Conservation (phyloP, 2,888 invertebrate species). For the Crematogaster levior region DNA sequence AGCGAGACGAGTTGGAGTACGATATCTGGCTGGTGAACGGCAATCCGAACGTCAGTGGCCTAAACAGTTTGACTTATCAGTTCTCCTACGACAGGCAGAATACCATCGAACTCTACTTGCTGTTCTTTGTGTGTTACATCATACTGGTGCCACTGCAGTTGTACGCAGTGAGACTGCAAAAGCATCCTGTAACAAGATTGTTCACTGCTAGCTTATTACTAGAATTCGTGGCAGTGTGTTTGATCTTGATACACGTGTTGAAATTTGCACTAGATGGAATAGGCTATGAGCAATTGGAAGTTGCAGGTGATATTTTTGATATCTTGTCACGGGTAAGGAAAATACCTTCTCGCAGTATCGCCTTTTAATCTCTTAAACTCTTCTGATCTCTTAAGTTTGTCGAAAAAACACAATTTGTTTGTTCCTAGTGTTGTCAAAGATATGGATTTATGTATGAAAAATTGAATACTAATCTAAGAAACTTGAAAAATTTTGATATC, state of each 20-base stretch:
- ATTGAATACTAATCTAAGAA: too few relatives aligned
- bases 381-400: background rate
- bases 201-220: constrained; percentile 95
- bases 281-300: constrained; percentile 93
- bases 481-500: too few relatives aligned
- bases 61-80: constrained; percentile 96
- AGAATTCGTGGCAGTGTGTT: constrained; percentile 94
- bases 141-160: constrained; percentile 95
- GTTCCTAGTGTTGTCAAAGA: background rate
- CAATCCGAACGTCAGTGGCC: constrained; percentile 94
- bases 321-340: constrained; percentile 93
- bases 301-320: constrained; percentile 96
- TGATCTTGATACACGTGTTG: constrained; percentile 95
- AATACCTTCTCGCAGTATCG: constrained; percentile 10
- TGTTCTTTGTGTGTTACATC: constrained; percentile 95
- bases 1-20: constrained; percentile 89
- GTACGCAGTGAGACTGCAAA: constrained; percentile 95
- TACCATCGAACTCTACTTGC: constrained; percentile 95
- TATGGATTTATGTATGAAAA: background rate
- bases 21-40: constrained; percentile 99
- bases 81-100: constrained; percentile 98
- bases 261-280: constrained; percentile 96
- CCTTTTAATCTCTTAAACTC: too few relatives aligned
- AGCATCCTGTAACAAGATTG: constrained; percentile 95
- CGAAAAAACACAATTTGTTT: background rate